Conservation (phyloP, 30 jellyfish, hydroid and myxozoan species). For the Aurelia sp. region DNA sequence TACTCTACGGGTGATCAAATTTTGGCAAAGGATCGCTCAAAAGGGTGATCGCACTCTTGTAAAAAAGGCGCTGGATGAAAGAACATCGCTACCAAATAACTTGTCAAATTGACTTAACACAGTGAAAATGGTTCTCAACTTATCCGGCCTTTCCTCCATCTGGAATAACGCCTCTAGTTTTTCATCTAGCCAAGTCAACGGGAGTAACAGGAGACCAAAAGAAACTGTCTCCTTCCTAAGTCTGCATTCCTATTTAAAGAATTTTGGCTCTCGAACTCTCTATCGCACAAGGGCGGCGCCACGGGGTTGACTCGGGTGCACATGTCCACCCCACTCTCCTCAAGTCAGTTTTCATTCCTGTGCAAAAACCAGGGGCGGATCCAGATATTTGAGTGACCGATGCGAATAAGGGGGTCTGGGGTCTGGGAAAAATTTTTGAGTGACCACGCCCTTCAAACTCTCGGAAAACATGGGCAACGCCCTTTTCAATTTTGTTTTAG, state of each 20-base stretch:
- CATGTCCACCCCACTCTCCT: no score
- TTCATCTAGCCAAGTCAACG: background rate
- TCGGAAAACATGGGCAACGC: no score
- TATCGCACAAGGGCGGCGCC: no score
- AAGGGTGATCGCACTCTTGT: background rate
- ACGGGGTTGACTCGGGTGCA: no score
- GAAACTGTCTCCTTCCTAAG: no score
- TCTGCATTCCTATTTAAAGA: background rate
- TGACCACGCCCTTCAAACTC: no score
- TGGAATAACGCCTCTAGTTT: background rate
- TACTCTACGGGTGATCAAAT: background rate
- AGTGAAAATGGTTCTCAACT: background rate
- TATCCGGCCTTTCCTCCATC: background rate
- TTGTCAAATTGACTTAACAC: slow-evolving; percentile 15
- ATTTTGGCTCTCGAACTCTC: slow-evolving; percentile 17
- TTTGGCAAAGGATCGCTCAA: background rate
- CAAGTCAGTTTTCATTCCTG: no score
- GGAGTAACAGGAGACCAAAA: background rate
- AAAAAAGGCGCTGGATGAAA: slow-evolving; percentile 4
- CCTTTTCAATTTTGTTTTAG: no score
- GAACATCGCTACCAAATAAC: background rate
- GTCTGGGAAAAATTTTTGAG: no score
- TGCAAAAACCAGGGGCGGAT: no score
- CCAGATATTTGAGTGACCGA: no score
- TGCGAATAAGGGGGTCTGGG: no score